Conservation (phyloP, 2,113 vertebrate genomes). For the Cettia cetti region DNA sequence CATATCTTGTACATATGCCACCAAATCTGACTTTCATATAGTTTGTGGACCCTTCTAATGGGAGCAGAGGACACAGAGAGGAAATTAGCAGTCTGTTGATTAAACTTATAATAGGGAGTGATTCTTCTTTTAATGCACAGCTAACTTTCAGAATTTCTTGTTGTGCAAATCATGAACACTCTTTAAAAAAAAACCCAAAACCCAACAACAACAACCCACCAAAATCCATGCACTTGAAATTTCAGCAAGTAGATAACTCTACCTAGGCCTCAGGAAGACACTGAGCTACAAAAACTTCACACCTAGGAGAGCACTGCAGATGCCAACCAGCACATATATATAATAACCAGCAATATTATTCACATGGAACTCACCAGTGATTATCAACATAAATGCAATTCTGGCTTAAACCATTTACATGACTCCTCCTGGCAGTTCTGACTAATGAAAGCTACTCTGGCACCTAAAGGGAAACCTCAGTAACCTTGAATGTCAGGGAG, state of each 20-base stretch:
- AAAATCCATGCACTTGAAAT: neutral
- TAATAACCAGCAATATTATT: neutral
- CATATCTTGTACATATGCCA: accelerated
- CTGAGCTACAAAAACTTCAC: neutral
- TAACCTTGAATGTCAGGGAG: neutral
- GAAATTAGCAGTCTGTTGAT: neutral
- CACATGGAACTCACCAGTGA: neutral
- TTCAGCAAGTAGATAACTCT: neutral
- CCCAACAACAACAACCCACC: neutral
- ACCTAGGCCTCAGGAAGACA: neutral
- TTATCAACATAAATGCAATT: neutral
- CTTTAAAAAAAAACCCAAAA: neutral
- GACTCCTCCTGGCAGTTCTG: neutral
- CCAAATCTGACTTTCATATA: neutral
- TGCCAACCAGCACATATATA: neutral
- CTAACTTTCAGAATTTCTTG: neutral
- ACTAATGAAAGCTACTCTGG: neutral
- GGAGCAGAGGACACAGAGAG: neutral
- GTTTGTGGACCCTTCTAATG: neutral
- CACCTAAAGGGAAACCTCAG: neutral
- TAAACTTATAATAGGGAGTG: neutral
- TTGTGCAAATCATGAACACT: neutral
- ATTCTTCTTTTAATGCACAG: neutral
- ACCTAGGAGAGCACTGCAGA: neutral
- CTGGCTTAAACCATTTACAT: neutral